These are phyloP conservation scores for Antheraea mylitta DNA, from an alignment of 1,140 invertebrate species.

Conservation along the genomic window DNA sequence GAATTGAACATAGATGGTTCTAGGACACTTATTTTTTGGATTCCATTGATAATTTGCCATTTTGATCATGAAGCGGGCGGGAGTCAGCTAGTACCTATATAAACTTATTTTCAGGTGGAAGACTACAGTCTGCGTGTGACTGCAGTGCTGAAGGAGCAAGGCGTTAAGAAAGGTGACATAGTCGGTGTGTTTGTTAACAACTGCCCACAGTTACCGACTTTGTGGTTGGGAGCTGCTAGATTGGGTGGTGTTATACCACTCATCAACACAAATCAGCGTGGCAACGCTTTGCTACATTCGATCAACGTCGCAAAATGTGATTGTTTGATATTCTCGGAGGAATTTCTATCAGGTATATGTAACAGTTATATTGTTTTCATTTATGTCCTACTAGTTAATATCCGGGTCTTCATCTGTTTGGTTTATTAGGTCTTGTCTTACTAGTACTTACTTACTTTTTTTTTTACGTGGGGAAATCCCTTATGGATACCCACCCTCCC, in stretches of 20 bases:
- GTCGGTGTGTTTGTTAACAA: conserved; percentile 94
- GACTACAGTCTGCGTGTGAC: conserved; percentile 92
- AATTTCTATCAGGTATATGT: conserved; percentile 82
- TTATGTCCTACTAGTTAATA: too few relatives aligned
- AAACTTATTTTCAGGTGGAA: conserved; percentile 82
- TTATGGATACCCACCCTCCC: too few relatives aligned
- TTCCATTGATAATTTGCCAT: too few relatives aligned
- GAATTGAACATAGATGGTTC: too few relatives aligned
- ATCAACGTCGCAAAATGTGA: conserved; percentile 89
- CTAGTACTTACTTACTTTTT: too few relatives aligned
- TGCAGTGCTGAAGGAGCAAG: conserved; percentile 88
- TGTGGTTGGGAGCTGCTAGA: conserved; percentile 94
- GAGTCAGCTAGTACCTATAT: too few relatives aligned
- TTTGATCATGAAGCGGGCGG: too few relatives aligned
- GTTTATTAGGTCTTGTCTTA: too few relatives aligned
- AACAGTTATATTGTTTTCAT: neutral
- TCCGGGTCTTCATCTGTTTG: too few relatives aligned
- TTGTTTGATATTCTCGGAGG: conserved; percentile 89
- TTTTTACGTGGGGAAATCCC: too few relatives aligned
- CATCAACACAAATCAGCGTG: conserved; percentile 94
- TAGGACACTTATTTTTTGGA: too few relatives aligned
- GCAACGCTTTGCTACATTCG: conserved; percentile 90
- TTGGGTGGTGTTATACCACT: conserved; percentile 92
- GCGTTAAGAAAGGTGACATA: conserved; percentile 90
- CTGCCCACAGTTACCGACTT: conserved; percentile 90